A percentile compares a stretch with the other conserved stretches of the same genome.
Evolutionary conservation across 2,888 invertebrate species (phyloP).

Genomic region (Pseudococcus viburni): DNA sequence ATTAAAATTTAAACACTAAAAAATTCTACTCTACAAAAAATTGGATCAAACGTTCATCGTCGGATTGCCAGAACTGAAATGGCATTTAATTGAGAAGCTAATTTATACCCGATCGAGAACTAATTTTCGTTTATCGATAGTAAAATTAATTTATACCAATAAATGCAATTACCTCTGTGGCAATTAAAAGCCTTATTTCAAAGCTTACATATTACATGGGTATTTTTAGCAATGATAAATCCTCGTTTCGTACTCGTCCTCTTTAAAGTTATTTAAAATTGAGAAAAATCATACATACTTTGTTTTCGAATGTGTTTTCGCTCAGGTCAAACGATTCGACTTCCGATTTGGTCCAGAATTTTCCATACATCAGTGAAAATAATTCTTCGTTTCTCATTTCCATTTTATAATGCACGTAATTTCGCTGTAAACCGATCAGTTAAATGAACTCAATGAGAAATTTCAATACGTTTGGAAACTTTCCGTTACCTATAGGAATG

Average conservation of each 20-base stretch:
- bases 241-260: neutral
- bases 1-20: neutral
- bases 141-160: slow-evolving; percentile 31
- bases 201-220: neutral
- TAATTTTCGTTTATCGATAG: neutral
- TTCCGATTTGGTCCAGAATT: slow-evolving; percentile 33
- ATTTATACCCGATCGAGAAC: neutral
- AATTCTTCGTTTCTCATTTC: slow-evolving; percentile 40
- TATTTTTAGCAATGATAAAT: slow-evolving; percentile 30
- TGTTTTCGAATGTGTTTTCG: neutral
- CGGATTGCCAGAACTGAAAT: neutral
- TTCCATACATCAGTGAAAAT: neutral
- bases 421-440: slow-evolving; percentile 34
- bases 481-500: slow-evolving; percentile 19
- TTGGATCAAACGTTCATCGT: neutral
- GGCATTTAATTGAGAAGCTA: neutral
- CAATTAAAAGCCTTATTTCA: slow-evolving; percentile 19
- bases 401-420: slow-evolving; percentile 24
- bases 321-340: slow-evolving; percentile 28
- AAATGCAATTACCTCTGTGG: slow-evolving; percentile 12
- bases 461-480: neutral
- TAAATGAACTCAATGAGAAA: neutral
- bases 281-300: slow-evolving; percentile 45
- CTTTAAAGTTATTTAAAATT: neutral
- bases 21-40: neutral